Base-by-base conservation (phyloP, 2,888 invertebrate genomes). In the Oxyteleia sp. region DNA sequence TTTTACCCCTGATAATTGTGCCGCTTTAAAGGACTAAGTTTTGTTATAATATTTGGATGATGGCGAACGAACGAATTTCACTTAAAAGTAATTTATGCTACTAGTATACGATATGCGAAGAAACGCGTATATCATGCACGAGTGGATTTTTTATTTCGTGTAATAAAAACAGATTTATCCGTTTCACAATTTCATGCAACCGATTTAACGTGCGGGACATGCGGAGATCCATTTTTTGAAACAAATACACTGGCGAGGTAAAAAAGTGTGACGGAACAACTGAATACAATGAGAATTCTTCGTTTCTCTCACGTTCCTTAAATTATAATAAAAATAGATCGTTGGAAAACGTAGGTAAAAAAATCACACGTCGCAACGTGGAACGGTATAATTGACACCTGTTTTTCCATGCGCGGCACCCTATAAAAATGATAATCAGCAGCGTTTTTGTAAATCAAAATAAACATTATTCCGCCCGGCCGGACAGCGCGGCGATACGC, bases 311-410 rank as follows among this genome's bases (percentile, higher is more conserved):
- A 45, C 47, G 47, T 18, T 49, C 23, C 47, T 49, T 18, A 49
- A 49, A 10, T 43, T 0, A 43, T 18, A 20, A 20, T 49, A 49
- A 49, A 49, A 16, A 16, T 16, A 16, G 10, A 43, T 43, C 7
- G 43, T 16, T 43, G 8, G 43, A 5, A 18, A 16, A 7, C 16
- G 23, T 4, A n/a, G 10, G n/a, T n/a, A n/a, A 23, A 23, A 23
- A 49, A 49, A 23, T 49, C 10, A 4, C 18, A 47, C 20, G 4
- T 10, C 10, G 4, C n/a, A 47, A 18, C 4, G 5, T 18, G 20
- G 16, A 41, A 43, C 10, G 32, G 13, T 47, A 69, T 32, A 69
- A 69, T 57, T 57, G 57, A 69, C 47, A 69, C 47, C 15, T 16
- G 32, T 57, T 55, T 45, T 45, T 57, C 55, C 10, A 1, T 8